These are phyloP conservation scores for Dromococcyx pavoninus DNA, from an alignment of 2,797 vertebrate species.

Conservation along the genomic window DNA sequence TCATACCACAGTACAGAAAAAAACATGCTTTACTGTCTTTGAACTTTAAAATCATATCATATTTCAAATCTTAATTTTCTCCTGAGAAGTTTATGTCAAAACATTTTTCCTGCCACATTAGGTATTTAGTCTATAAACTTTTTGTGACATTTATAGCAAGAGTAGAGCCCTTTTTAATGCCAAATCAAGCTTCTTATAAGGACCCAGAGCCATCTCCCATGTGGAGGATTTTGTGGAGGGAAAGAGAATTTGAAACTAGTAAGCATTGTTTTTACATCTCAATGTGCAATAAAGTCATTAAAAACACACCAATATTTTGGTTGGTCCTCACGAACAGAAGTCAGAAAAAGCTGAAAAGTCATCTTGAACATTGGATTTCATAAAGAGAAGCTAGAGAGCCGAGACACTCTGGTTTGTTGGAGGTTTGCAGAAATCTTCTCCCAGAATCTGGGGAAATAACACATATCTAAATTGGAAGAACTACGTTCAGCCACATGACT, in stretches of 20 bases:
- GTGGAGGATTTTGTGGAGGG: not conserved
- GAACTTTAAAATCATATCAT: not conserved
- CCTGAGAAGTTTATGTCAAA: not conserved
- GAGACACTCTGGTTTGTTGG: not conserved
- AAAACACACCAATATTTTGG: not conserved
- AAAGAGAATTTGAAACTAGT: not conserved
- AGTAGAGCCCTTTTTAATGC: not conserved
- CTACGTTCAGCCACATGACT: not conserved
- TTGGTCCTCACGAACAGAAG: not conserved
- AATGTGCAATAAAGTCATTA: not conserved
- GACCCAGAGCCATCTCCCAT: not conserved
- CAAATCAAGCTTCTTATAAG: not conserved
- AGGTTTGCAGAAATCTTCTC: not conserved
- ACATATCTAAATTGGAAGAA: not conserved
- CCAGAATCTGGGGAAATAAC: not conserved
- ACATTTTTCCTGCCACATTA: not conserved
- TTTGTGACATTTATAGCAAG: not conserved
- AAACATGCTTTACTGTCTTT: not conserved
- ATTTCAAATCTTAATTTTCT: not conserved
- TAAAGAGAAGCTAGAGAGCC: not conserved
- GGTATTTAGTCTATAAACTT: not conserved
- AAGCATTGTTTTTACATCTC: not conserved
- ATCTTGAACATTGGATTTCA: not conserved
- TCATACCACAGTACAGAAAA: not conserved
- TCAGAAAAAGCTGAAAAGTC: not conserved